Evolutionary conservation across 2,888 invertebrate species (phyloP).

Genomic region (Dolichopus griseipennis): DNA sequence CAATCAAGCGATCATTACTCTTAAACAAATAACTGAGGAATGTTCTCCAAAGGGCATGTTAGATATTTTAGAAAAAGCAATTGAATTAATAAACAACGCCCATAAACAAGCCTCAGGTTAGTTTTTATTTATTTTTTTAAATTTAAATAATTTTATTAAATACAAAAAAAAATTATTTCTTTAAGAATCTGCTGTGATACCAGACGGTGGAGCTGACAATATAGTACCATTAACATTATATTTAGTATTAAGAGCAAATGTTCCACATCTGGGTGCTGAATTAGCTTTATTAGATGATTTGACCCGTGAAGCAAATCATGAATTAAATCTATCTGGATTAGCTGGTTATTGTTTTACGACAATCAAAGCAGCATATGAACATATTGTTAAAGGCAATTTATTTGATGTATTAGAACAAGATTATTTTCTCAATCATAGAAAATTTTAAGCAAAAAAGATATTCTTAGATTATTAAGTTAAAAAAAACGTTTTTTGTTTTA

Average conservation of each 20-base stretch:
- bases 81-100: conserved; percentile 38
- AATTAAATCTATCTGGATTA: conserved; percentile 40
- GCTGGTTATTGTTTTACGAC: conserved; percentile 43
- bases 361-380: conserved; percentile 30
- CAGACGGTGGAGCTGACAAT: conserved; percentile 34
- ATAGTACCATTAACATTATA: conserved; percentile 42
- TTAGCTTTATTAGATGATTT: conserved; percentile 41
- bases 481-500: no score
- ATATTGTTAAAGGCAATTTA: conserved; percentile 19
- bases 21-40: conserved; percentile 40
- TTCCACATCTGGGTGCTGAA: conserved; percentile 43
- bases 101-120: conserved; percentile 35
- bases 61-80: conserved; percentile 39
- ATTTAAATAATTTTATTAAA: background rate
- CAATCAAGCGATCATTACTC: conserved; percentile 32
- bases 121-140: background rate
- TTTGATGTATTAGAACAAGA: conserved; percentile 11
- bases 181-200: conserved; percentile 31
- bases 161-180: background rate
- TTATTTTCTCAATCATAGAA: background rate
- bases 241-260: conserved; percentile 38
- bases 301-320: conserved; percentile 39
- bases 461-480: background rate
- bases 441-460: background rate
- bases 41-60: conserved; percentile 42